Evolutionary conservation across 2,888 invertebrate genomes (phyloP), one percentile per base, ranked within the genome.

Genomic region (Andrena minutula): DNA sequence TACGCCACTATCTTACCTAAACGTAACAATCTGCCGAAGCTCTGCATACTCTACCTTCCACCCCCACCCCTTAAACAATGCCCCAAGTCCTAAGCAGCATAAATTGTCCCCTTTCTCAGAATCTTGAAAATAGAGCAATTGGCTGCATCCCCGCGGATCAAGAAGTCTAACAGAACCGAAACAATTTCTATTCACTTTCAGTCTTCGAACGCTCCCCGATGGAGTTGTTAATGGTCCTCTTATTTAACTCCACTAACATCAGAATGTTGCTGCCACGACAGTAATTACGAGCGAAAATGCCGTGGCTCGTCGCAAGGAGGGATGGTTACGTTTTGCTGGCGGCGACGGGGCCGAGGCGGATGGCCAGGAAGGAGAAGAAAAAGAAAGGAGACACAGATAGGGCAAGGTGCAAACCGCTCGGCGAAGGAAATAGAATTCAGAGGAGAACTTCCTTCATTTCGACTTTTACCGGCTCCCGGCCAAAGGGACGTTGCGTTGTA

Each of bases 371-470:
- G 30, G 23, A 20, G 7, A 23, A 23, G 12, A 49, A 58, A 26
- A 76, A 66, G 70, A 76, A 65, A 53, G 32, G 53, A 65, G 47
- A 61, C 56, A 81, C 65, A 84, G 82, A 82, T 82, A 78, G 78
- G 26, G 74, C 66, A 70, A 74, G 82, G 68, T 68, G 84, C 66
- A 71, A 74, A 84, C 81, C 73, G 75, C 75, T 75, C 51, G 70
- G 60, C 83, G 84, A 85, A 84, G 85, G 85, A 85, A 85, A 85
- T 85, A 84, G 84, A 85, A 85, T 85, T 85, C 84, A 82, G 78
- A 74, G 79, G 75, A 85, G 85, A 85, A 85, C 85, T 85, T 85
- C 85, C 85, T 85, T 85, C 85, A 85, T 85, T 85, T 85, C 85
- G 85, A 81, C 78, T 81, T 83, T 81, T 81, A 81, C 74, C 80